These are phyloP conservation scores for Enhydra lutris DNA, from an alignment of 2,113 vertebrate species.

Conservation along the genomic window DNA sequence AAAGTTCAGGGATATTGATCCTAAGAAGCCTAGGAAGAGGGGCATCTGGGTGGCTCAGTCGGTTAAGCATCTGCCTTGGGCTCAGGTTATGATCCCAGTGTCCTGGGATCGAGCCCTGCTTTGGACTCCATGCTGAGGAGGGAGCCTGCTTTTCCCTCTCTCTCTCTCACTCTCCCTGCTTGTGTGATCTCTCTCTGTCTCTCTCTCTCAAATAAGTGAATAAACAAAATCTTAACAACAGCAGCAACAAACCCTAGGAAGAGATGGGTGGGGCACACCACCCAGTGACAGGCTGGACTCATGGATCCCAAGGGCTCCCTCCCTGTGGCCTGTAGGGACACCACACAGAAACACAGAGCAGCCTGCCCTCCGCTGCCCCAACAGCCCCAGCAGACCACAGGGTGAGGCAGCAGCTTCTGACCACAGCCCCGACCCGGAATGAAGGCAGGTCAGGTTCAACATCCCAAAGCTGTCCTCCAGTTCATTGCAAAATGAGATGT, in stretches of 20 bases:
- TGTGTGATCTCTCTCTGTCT: background rate
- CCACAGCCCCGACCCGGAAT: background rate
- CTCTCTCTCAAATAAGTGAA: background rate
- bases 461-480: background rate
- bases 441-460: background rate
- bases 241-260: background rate
- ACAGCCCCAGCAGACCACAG: background rate
- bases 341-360: no score
- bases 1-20: background rate
- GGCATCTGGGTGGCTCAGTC: background rate
- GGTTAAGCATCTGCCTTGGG: background rate
- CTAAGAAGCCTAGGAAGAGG: background rate
- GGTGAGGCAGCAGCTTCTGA: background rate
- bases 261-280: rapidly evolving
- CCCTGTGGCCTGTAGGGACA: rapidly evolving
- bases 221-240: background rate
- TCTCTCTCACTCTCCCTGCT: background rate
- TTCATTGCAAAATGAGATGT: slow-evolving; percentile 10
- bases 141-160: background rate
- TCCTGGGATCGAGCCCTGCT: background rate
- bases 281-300: background rate
- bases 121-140: background rate
- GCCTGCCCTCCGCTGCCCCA: background rate
- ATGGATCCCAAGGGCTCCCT: rapidly evolving
- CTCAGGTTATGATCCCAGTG: background rate